Evolutionary conservation across 2,888 invertebrate species (phyloP).

Genomic region (Carterocephalus palaemon): DNA sequence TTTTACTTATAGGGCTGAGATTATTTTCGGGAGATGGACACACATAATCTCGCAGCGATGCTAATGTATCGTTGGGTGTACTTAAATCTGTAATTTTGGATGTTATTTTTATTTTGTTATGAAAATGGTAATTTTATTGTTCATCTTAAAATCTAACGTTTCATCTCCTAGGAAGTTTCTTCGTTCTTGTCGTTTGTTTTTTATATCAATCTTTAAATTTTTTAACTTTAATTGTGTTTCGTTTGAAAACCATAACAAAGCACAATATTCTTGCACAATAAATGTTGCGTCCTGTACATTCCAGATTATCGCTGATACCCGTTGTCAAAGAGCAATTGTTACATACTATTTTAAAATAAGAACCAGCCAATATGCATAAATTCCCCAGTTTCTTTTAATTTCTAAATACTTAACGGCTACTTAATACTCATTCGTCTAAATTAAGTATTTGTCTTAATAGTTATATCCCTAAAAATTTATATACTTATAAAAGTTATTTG

Average conservation of each 20-base stretch:
- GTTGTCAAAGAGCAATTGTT: slow-evolving; percentile 24
- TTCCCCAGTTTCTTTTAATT: slow-evolving; percentile 14
- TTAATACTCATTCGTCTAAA: slow-evolving; percentile 3
- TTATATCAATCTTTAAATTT: slow-evolving; percentile 11
- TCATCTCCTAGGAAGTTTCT: slow-evolving; percentile 26
- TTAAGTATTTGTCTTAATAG: slow-evolving; percentile 11
- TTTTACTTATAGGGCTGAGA: slow-evolving; percentile 42
- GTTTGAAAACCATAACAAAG: too few relatives aligned
- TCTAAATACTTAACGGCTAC: slow-evolving; percentile 16
- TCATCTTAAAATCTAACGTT: not conserved
- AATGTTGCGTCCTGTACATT: slow-evolving; percentile 36
- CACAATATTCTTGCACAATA: slow-evolving; percentile 36
- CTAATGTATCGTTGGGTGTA: slow-evolving; percentile 36
- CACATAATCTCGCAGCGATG: not conserved
- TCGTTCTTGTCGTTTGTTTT: too few relatives aligned
- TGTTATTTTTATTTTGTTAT: slow-evolving; percentile 34
- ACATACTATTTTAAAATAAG: slow-evolving; percentile 10
- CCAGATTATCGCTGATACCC: slow-evolving; percentile 29
- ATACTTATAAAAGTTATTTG: slow-evolving; percentile 9
- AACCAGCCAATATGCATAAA: slow-evolving; percentile 12
- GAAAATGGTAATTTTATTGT: not conserved
- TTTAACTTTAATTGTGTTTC: not conserved
- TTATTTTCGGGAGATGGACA: slow-evolving; percentile 38
- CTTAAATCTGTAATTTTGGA: slow-evolving; percentile 35
- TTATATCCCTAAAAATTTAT: slow-evolving; percentile 21